A percentile compares a stretch with the other conserved stretches of the same genome.
Evolutionary conservation across 1,140 invertebrate genomes (phyloP).

Genomic region (Drosophila sp.): DNA sequence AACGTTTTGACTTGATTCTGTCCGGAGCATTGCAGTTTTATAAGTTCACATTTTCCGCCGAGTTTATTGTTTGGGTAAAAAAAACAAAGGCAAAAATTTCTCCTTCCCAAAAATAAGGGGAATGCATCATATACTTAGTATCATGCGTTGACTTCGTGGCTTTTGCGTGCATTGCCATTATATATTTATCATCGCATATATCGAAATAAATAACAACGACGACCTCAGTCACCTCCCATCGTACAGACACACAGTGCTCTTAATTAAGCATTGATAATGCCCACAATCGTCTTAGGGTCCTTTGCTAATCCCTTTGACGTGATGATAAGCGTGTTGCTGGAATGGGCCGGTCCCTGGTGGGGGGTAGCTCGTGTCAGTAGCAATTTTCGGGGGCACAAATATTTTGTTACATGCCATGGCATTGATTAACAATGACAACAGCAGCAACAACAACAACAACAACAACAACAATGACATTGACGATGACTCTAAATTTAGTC

Average conservation of each 20-base stretch:
- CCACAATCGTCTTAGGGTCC: slow-evolving; percentile 36
- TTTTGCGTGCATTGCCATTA: slow-evolving; percentile 56
- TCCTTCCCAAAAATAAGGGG: background rate
- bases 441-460: slow-evolving; percentile 13
- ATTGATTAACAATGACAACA: slow-evolving; percentile 40
- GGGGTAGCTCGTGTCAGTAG: slow-evolving; percentile 10
- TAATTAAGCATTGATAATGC: slow-evolving; percentile 44
- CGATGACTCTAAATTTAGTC: slow-evolving; percentile 43
- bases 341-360: slow-evolving; percentile 7
- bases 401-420: slow-evolving; percentile 51
- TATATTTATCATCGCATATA: background rate
- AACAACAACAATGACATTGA: no score
- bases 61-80: slow-evolving; percentile 37
- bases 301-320: slow-evolving; percentile 50
- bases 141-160: slow-evolving; percentile 62
- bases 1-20: slow-evolving; percentile 33
- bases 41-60: slow-evolving; percentile 30
- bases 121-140: slow-evolving; percentile 42
- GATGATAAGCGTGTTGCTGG: slow-evolving; percentile 42
- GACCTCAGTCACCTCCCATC: background rate
- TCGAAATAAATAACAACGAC: slow-evolving; percentile 5
- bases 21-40: slow-evolving; percentile 43
- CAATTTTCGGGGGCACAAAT: slow-evolving; percentile 49
- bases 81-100: slow-evolving; percentile 53
- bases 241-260: background rate